A percentile compares a stretch with the other conserved stretches of the same genome.
Conservation (phyloP, 1,140 invertebrate genomes). For the Megalonaias nervosa region DNA sequence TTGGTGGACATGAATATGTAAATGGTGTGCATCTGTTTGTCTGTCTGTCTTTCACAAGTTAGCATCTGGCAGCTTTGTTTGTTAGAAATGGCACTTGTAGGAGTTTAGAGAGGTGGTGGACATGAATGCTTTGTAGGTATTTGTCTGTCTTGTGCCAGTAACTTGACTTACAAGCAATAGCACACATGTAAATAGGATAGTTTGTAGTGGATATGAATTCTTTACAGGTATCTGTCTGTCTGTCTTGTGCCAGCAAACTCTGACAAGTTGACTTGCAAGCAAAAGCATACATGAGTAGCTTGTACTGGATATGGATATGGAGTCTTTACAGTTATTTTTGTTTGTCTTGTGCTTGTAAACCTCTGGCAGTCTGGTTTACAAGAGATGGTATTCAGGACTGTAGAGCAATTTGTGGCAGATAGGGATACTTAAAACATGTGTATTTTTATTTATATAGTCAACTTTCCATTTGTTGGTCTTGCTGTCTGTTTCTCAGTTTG, state of each 20-base stretch:
- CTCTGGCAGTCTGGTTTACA: conserved; percentile 88
- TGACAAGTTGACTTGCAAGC: too few species aligned
- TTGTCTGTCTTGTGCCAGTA: background rate
- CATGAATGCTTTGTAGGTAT: conserved; percentile 76
- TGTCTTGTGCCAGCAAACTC: too few species aligned
- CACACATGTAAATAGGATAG: too few species aligned
- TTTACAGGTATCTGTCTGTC: too few species aligned
- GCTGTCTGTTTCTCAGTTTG: too few species aligned
- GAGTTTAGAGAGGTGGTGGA: conserved; percentile 92
- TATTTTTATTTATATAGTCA: too few species aligned
- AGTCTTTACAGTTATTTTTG: too few species aligned
- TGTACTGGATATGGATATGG: too few species aligned
- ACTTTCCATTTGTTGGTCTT: too few species aligned
- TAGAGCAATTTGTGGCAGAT: conserved; percentile 89
- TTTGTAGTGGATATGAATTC: too few species aligned
- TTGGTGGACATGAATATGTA: conserved; percentile 83
- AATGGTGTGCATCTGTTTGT: conserved; percentile 59
- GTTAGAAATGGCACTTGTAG: conserved; percentile 86
- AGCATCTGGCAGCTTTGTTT: conserved; percentile 89
- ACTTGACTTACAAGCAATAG: too few species aligned
- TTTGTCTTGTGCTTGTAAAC: conserved; percentile 89
- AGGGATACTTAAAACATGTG: conserved; percentile 75
- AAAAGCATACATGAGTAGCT: too few species aligned
- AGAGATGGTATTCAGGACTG: conserved; percentile 90
- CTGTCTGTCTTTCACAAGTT: conserved; percentile 84